Conservation (phyloP, 2,888 invertebrate species). For the Boloria euphrosyne region DNA sequence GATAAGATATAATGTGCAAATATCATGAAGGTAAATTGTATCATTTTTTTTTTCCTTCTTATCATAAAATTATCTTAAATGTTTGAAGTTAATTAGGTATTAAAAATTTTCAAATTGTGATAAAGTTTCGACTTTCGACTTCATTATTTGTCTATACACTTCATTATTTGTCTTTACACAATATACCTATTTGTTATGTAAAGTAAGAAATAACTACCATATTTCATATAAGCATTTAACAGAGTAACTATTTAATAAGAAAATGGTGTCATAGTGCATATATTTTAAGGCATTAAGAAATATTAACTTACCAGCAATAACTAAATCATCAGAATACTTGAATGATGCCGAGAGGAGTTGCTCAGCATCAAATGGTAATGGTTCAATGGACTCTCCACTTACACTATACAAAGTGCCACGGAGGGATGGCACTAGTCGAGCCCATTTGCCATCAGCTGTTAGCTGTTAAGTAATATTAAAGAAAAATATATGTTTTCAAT, state of each 20-base stretch:
- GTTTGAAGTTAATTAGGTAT: background rate
- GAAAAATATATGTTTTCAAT: background rate
- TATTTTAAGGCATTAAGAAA: background rate
- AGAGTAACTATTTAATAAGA: too few relatives aligned
- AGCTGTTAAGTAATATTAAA: conserved; percentile 74
- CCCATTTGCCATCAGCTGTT: conserved; percentile 91
- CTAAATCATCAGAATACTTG: conserved; percentile 91
- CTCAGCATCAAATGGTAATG: conserved; percentile 93
- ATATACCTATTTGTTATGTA: too few relatives aligned
- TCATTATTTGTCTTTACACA: background rate
- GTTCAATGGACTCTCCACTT: conserved; percentile 93
- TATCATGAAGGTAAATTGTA: conserved; percentile 4
- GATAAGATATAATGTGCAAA: conserved; percentile 17
- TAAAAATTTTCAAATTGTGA: background rate
- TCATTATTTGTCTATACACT: too few relatives aligned
- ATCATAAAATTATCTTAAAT: conserved; percentile 10
- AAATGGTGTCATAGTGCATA: too few relatives aligned
- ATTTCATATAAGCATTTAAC: too few relatives aligned
- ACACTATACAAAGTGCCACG: conserved; percentile 96
- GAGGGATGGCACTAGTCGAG: conserved; percentile 95
- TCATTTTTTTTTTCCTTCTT: conserved; percentile 8
- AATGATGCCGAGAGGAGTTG: conserved; percentile 93
- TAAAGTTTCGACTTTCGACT: background rate
- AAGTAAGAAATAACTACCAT: too few relatives aligned
- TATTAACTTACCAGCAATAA: conserved; percentile 86